phyloP scores from a whole-genome alignment of 2,888 invertebrate genomes.

The Rosalia funebris region DNA sequence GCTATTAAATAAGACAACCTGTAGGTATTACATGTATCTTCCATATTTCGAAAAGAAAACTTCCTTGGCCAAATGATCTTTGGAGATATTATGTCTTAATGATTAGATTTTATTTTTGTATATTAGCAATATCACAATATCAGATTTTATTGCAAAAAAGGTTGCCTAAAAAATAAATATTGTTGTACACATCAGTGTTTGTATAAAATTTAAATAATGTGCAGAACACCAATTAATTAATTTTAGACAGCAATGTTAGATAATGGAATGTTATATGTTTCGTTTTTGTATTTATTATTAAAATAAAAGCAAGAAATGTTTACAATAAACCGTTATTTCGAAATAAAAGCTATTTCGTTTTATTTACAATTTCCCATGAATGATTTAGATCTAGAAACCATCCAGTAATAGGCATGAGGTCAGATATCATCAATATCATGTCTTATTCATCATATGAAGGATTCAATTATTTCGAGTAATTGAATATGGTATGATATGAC shows the following conservation, averaged over 20 bases:
- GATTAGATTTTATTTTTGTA: slow-evolving; percentile 24
- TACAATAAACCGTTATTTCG: slow-evolving; percentile 54
- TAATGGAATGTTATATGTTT: slow-evolving; percentile 59
- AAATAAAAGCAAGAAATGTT: slow-evolving; percentile 54
- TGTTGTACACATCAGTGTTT: slow-evolving; percentile 56
- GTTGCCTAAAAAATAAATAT: slow-evolving; percentile 38
- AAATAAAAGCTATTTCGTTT: slow-evolving; percentile 3
- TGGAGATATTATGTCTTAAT: slow-evolving; percentile 9
- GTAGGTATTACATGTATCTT: slow-evolving; percentile 3
- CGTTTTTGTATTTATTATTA: slow-evolving; percentile 56
- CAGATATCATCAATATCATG: no score
- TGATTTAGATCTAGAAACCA: no score
- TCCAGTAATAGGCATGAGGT: no score
- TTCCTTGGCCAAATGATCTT: neutral
- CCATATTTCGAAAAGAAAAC: neutral
- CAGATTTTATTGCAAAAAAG: slow-evolving; percentile 17
- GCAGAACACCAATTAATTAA: slow-evolving; percentile 65
- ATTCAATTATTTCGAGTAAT: no score
- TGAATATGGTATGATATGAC: no score
- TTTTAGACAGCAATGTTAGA: slow-evolving; percentile 60
- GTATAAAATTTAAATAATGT: slow-evolving; percentile 57
- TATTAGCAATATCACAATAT: slow-evolving; percentile 16
- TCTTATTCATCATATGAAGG: no score
- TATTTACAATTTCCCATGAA: no score
- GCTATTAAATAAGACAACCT: slow-evolving; percentile 15